These are phyloP conservation scores for Andinoacara biseriatus DNA, from an alignment of 2,113 vertebrate species.

Conservation along the genomic window DNA sequence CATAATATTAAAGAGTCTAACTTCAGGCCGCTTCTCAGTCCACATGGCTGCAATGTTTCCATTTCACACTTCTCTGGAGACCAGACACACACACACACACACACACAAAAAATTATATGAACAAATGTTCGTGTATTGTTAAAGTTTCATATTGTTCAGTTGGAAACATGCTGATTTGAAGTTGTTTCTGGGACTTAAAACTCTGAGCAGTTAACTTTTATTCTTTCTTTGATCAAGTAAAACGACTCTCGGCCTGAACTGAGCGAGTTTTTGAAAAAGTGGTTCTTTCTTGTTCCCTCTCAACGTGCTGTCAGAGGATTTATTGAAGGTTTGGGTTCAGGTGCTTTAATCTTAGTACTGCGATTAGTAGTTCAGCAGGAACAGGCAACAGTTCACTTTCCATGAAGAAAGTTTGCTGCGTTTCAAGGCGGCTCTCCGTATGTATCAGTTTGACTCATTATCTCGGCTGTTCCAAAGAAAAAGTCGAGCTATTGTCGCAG, in stretches of 20 bases:
- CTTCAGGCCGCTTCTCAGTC: not conserved
- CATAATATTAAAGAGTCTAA: not conserved
- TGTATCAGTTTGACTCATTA: not conserved
- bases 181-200: not conserved
- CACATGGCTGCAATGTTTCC: not conserved
- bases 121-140: not conserved
- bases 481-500: too few species aligned
- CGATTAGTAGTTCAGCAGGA: not conserved
- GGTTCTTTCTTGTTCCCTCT: not conserved
- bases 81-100: not conserved
- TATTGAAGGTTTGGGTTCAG: not conserved
- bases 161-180: not conserved
- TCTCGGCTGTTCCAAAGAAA: too few species aligned
- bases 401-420: not conserved
- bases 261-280: not conserved
- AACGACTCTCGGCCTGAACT: not conserved
- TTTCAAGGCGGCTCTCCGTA: not conserved
- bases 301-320: not conserved
- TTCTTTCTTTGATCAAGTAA: not conserved
- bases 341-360: constrained; percentile 1
- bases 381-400: not conserved
- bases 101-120: not conserved
- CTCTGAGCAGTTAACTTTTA: not conserved
- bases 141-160: not conserved
- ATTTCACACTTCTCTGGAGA: not conserved